These are phyloP conservation scores for Drosophila paucipuncta DNA, from an alignment of 2,888 invertebrate genomes.

Conservation along the genomic window DNA sequence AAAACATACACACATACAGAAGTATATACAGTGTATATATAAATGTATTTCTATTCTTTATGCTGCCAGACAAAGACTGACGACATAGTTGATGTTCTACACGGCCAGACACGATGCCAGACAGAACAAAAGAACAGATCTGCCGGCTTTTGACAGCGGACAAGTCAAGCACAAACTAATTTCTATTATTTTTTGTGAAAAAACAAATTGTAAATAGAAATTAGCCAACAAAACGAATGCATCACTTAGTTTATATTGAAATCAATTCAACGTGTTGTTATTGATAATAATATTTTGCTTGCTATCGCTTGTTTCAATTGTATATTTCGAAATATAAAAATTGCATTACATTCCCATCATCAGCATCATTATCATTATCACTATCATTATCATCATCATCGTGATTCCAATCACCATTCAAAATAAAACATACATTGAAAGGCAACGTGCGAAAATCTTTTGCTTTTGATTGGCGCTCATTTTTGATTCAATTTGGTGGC, in stretches of 20 bases:
- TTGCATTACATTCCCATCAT: constrained; percentile 25
- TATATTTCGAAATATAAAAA: background rate
- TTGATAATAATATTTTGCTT: background rate
- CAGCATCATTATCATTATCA: constrained; percentile 12
- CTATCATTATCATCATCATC: constrained; percentile 5
- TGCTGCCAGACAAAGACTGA: constrained; percentile 15
- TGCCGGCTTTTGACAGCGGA: constrained; percentile 20
- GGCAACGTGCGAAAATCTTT: constrained; percentile 64
- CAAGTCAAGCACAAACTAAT: constrained; percentile 22
- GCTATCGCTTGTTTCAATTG: constrained; percentile 13
- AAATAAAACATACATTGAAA: constrained; percentile 45
- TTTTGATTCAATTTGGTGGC: constrained; percentile 63
- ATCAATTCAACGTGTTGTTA: constrained; percentile 18
- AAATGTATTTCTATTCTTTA: background rate
- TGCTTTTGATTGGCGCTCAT: constrained; percentile 65
- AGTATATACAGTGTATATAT: background rate
- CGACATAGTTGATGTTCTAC: constrained; percentile 15
- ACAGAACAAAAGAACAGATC: constrained; percentile 48
- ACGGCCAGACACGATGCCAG: constrained; percentile 42
- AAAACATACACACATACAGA: background rate
- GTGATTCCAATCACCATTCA: constrained; percentile 21
- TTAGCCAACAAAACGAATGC: constrained; percentile 10
- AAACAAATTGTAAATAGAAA: background rate
- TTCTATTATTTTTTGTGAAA: background rate
- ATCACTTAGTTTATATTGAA: background rate